Percentiles rank a stretch among this genome's conserved stretches.
These are phyloP conservation scores for Invenusta paracnida DNA, from an alignment of 2,888 invertebrate genomes.

Conservation along the genomic window DNA sequence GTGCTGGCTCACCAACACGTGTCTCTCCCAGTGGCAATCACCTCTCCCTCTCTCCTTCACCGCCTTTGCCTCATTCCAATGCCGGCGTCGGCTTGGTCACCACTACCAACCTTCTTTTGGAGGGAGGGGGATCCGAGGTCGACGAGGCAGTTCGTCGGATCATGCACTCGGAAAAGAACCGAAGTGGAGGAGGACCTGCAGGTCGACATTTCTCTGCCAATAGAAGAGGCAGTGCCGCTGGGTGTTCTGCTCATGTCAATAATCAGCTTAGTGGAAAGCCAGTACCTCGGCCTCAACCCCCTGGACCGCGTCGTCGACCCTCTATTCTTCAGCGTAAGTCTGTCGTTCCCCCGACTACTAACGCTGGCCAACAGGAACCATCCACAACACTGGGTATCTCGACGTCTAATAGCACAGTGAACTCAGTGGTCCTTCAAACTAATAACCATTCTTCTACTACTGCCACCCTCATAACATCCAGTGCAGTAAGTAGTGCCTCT, in stretches of 20 bases:
- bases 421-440: background rate
- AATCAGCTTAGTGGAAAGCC: background rate
- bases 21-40: background rate
- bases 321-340: background rate
- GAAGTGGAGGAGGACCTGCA: background rate
- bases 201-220: background rate
- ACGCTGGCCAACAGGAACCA: background rate
- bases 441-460: background rate
- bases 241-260: no score
- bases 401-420: background rate
- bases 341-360: background rate
- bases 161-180: background rate
- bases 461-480: no score
- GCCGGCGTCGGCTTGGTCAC: no score
- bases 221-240: no score
- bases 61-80: constrained; percentile 7
- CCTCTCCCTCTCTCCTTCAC: background rate
- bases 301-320: background rate
- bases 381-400: background rate
- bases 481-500: no score
- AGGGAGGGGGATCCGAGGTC: background rate
- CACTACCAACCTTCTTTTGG: background rate
- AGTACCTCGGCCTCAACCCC: background rate
- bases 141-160: background rate
- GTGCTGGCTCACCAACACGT: background rate